A percentile compares a stretch with the other conserved stretches of the same genome.
Conservation (phyloP, 2,888 invertebrate species). For the Allolobophora icterica region DNA sequence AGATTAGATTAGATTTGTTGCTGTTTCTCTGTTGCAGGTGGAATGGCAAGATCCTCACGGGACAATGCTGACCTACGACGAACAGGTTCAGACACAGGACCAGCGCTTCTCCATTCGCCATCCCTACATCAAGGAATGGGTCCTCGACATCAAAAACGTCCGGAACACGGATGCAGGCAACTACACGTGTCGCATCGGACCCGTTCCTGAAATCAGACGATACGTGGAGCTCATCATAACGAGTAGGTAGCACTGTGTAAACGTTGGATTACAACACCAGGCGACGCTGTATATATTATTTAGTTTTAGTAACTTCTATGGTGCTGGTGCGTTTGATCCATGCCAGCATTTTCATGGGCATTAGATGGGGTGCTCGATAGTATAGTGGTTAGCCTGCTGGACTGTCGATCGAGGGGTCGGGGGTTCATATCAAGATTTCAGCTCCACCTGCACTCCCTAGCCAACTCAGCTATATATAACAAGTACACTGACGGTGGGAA, state of each 20-base stretch:
- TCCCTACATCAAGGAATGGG: slow-evolving; percentile 6
- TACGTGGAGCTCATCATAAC: not conserved
- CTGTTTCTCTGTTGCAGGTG: not conserved
- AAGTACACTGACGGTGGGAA: no score
- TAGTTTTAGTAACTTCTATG: no score
- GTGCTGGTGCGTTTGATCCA: no score
- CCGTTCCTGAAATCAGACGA: not conserved
- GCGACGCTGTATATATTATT: no score
- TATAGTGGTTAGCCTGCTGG: no score
- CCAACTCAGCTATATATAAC: no score
- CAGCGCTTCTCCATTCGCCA: not conserved
- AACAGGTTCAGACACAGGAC: not conserved
- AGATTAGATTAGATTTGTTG: not conserved
- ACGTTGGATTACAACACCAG: no score
- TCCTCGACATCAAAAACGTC: not conserved
- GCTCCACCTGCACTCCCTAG: no score
- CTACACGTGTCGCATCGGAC: slow-evolving; percentile 18
- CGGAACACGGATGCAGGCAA: not conserved
- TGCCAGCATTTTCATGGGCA: no score
- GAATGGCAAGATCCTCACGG: not conserved
- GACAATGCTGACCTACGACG: not conserved
- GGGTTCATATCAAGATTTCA: no score
- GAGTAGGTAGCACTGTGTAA: not conserved
- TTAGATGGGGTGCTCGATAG: no score
- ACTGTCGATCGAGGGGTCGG: no score